Percentiles rank a stretch among this genome's conserved stretches.
Conservation (phyloP, 1,140 invertebrate genomes). For the Caenorhabditis tropicalis region DNA sequence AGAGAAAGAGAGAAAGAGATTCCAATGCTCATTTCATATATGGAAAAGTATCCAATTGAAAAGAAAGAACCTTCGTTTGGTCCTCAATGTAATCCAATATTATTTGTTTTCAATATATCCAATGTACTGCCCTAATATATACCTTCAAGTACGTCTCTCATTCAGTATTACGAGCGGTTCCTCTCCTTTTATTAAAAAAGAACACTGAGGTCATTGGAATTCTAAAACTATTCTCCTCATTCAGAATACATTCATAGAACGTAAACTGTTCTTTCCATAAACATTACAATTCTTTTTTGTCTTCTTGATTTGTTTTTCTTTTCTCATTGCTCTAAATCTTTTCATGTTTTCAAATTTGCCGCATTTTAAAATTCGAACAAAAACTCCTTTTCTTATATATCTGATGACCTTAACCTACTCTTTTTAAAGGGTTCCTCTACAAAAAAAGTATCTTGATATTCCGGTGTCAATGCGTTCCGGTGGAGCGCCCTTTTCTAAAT, state of each 20-base stretch:
- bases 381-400: neutral
- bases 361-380: neutral
- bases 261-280: neutral
- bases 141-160: slow-evolving; percentile 10
- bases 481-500: slow-evolving; percentile 1
- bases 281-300: neutral
- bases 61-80: slow-evolving; percentile 10
- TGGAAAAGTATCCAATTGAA: slow-evolving; percentile 24
- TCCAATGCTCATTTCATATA: neutral
- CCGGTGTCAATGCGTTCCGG: slow-evolving; percentile 40
- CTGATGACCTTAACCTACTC: slow-evolving; percentile 11
- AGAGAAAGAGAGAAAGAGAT: neutral
- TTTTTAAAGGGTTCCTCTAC: neutral
- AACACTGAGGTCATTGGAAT: neutral
- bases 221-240: neutral
- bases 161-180: neutral
- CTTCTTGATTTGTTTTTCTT: neutral
- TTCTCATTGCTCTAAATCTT: neutral
- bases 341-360: neutral
- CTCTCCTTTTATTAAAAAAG: neutral
- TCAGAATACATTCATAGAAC: neutral
- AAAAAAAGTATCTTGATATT: neutral
- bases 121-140: slow-evolving; percentile 33
- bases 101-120: slow-evolving; percentile 35
- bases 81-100: neutral